Evolutionary conservation across 2,888 invertebrate species (phyloP), one percentile per base, ranked within the genome.

Genomic region (Caenorhabditis virilis): DNA sequence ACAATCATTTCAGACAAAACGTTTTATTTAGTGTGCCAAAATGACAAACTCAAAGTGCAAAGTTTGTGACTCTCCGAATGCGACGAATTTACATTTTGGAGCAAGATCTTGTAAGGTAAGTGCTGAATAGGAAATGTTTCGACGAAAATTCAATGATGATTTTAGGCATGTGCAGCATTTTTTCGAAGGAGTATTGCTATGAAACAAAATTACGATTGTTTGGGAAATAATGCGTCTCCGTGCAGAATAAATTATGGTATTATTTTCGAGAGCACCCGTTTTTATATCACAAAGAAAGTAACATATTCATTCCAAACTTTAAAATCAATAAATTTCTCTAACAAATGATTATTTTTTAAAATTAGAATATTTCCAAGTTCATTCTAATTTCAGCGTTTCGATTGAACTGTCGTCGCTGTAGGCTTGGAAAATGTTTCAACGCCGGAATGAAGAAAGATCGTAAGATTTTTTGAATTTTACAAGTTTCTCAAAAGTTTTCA

Each of bases 91-190:
- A 33, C 64, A 64, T 43, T 64, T 64, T 48, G 64, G 64, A 38
- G 64, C 64, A 7, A 56, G 54, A 23, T 41, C 50, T 36, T 64
- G 64, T 45, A 64, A 64, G 33, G 64, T 57, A 5, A 52, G 42
- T 51, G 27, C 46, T 33, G 30, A 30, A 30, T 9, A 13, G 13
- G 6, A 9, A 30, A 30, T 30, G 22, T 39, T 39, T 39, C 20
- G 20, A 39, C 2, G 20, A 20, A 39, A 39, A 39, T 20, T 16
- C 5, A 20, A 18, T 20, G 15, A 39, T 20, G n/a, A 9, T 50
- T 61, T 15, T 50, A 64, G 64, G 64, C 64, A 1, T 64, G 64
- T 35, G 64, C 64, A 0, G 64, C 64, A 30, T 64, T 64, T 20
- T 64, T 64, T 43, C 64, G 64, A 18, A 36, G 64, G 2, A 51